A percentile compares a stretch with the other conserved stretches of the same genome.
These are phyloP conservation scores for Chauna torquata DNA, from an alignment of 2,113 vertebrate genomes.

Conservation along the genomic window DNA sequence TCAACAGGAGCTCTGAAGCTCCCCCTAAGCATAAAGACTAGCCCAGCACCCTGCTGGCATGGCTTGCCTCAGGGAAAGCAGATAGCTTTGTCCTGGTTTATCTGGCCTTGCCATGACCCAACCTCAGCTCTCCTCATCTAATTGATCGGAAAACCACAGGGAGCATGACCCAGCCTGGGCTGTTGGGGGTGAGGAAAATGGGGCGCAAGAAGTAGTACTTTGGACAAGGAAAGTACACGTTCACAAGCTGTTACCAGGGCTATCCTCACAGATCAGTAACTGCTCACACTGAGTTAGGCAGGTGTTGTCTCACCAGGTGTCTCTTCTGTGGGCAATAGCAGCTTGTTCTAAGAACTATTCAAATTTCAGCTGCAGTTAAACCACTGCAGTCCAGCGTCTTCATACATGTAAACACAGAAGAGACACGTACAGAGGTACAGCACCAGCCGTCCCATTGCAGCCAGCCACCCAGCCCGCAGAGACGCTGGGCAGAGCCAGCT, in stretches of 20 bases:
- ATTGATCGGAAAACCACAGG: neutral
- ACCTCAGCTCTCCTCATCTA: neutral
- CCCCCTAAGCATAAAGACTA: neutral
- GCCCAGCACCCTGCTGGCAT: neutral
- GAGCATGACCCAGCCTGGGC: neutral
- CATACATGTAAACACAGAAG: neutral
- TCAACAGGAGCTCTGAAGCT: neutral
- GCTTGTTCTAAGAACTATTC: neutral
- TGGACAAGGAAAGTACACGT: neutral
- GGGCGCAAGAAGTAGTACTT: neutral
- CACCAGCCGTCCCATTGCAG: neutral
- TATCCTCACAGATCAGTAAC: neutral
- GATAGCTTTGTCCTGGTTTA: constrained; percentile 6
- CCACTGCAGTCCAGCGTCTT: neutral
- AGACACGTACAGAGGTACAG: neutral
- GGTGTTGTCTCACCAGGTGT: neutral
- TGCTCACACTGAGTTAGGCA: neutral
- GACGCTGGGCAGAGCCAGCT: neutral
- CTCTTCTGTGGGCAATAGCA: neutral
- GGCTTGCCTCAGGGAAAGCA: neutral
- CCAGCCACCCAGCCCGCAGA: neutral
- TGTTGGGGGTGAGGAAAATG: neutral
- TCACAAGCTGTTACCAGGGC: neutral
- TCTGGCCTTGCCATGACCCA: neutral
- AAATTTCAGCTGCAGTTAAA: neutral